phyloP scores from a whole-genome alignment of 2,113 vertebrate species.

The Tyto alba region DNA sequence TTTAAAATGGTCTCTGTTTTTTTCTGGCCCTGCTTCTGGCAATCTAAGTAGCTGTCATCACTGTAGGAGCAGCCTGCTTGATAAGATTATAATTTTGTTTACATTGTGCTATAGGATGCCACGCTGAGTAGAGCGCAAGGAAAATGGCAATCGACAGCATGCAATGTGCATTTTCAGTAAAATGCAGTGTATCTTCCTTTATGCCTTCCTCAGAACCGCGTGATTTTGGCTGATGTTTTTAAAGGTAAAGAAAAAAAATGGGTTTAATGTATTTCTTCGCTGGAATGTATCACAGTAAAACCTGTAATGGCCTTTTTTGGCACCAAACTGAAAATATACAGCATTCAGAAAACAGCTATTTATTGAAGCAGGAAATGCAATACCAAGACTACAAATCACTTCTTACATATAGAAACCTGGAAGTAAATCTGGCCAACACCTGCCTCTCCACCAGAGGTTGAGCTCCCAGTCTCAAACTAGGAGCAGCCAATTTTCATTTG shows the following conservation, averaged over 20 bases:
- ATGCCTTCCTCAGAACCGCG: background rate
- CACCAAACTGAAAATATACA: background rate
- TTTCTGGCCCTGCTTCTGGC: constrained; percentile 48
- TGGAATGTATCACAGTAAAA: constrained; percentile 26
- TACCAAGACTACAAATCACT: constrained; percentile 8
- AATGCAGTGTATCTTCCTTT: background rate
- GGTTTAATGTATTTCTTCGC: background rate
- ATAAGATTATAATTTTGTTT: constrained; percentile 79
- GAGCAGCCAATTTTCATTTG: background rate
- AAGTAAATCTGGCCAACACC: constrained; percentile 1
- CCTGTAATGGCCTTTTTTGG: constrained; percentile 19
- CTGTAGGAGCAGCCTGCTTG: constrained; percentile 62
- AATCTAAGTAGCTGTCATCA: constrained; percentile 60
- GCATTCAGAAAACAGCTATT: constrained; percentile 10
- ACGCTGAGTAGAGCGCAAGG: constrained; percentile 50
- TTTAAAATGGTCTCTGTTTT: constrained; percentile 60
- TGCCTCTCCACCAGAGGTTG: background rate
- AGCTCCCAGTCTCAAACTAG: background rate
- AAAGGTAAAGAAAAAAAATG: background rate
- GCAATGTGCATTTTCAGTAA: constrained; percentile 20
- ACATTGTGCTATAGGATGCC: constrained; percentile 69
- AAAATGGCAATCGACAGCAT: constrained; percentile 62
- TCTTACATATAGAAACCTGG: background rate
- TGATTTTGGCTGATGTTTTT: background rate
- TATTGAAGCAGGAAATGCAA: constrained; percentile 41